These are phyloP conservation scores for Stigmatopora argus DNA, from an alignment of 2,113 vertebrate species.

Conservation along the genomic window DNA sequence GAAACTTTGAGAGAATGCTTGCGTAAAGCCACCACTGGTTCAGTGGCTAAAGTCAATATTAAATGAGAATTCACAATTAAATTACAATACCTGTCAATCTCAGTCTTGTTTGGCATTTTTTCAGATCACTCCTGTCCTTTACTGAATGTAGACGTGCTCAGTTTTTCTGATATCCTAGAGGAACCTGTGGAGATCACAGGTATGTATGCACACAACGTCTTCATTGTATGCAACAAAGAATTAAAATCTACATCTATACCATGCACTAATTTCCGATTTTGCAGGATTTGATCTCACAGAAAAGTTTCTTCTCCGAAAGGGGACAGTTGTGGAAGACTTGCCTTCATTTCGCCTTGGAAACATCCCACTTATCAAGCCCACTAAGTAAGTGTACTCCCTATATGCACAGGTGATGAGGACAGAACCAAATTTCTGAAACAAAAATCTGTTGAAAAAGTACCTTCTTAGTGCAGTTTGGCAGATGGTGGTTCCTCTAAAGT, in stretches of 20 bases:
- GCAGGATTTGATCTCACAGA: conserved; percentile 90
- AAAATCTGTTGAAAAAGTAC: no score
- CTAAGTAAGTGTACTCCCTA: conserved; percentile 59
- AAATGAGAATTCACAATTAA: neutral
- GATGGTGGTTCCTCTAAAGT: no score
- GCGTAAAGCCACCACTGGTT: neutral
- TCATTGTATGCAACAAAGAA: neutral
- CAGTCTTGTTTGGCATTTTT: conserved; percentile 22
- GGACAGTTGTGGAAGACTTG: conserved; percentile 75
- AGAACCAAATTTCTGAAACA: no score
- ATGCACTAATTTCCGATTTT: conserved; percentile 29
- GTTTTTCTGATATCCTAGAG: conserved; percentile 64
- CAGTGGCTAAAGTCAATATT: neutral
- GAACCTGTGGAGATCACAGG: conserved; percentile 75
- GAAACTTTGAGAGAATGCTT: neutral
- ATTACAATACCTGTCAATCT: conserved; percentile 3
- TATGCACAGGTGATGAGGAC: no score
- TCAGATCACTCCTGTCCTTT: conserved; percentile 73
- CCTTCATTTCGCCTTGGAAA: conserved; percentile 84
- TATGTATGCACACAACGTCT: conserved; percentile 42
- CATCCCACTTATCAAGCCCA: conserved; percentile 81
- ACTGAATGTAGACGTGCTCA: conserved; percentile 68
- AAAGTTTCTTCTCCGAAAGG: conserved; percentile 81
- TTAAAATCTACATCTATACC: neutral
- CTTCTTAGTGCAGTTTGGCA: no score